Evolutionary conservation across 1,140 invertebrate species (phyloP).

Genomic region (Drosophila ohnishii): DNA sequence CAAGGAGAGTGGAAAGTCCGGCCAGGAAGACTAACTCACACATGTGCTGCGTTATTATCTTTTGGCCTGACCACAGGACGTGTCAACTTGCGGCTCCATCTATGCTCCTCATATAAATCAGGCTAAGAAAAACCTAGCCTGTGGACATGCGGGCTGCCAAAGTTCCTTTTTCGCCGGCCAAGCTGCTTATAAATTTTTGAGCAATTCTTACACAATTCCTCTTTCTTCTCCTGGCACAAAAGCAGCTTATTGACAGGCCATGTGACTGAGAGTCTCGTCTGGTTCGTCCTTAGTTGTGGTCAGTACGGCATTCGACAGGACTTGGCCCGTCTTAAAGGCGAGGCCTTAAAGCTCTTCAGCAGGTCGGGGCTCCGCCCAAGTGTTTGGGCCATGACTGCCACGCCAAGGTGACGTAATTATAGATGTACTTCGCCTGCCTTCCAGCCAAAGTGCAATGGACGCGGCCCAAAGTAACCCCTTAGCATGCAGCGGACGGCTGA

Average conservation of each 20-base stretch:
- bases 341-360: slow-evolving; percentile 12
- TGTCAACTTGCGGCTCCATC: slow-evolving; percentile 61
- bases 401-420: slow-evolving; percentile 75
- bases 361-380: slow-evolving; percentile 22
- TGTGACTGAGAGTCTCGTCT: slow-evolving; percentile 17
- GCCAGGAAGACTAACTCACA: slow-evolving; percentile 21
- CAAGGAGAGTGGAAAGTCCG: slow-evolving; percentile 23
- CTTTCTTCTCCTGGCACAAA: slow-evolving; percentile 2
- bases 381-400: slow-evolving; percentile 49
- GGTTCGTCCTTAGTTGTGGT: slow-evolving; percentile 61
- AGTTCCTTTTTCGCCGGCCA: slow-evolving; percentile 37
- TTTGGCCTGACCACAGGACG: slow-evolving; percentile 71
- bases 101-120: slow-evolving; percentile 64
- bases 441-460: slow-evolving; percentile 71
- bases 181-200: slow-evolving; percentile 68
- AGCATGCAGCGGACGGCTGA: slow-evolving; percentile 37
- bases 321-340: slow-evolving; percentile 30
- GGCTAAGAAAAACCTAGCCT: slow-evolving; percentile 42
- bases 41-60: slow-evolving; percentile 67
- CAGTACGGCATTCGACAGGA: slow-evolving; percentile 6
- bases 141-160: slow-evolving; percentile 17
- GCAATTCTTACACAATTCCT: slow-evolving; percentile 22
- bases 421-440: slow-evolving; percentile 65
- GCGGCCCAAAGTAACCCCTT: slow-evolving; percentile 55
- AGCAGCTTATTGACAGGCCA: slow-evolving; percentile 64